Evolutionary conservation across 2,113 vertebrate genomes (phyloP), one percentile per base, ranked within the genome.

Genomic region (Alaudala cheleensis): DNA sequence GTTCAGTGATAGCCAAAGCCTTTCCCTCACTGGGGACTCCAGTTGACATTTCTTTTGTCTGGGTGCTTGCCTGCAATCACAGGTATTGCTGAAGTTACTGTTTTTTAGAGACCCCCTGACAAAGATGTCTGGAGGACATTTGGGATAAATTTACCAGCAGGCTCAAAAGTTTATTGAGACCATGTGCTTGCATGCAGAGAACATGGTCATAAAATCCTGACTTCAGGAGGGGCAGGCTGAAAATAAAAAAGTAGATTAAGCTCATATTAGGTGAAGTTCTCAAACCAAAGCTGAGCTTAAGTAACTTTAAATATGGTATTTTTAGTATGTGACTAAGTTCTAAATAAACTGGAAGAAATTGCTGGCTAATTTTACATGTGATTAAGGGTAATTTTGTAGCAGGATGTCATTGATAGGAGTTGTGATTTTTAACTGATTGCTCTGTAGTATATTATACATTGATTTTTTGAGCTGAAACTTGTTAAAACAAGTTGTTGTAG

Each of bases 101-200:
- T 8, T 56, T 83, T 39, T 53, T 65, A 20, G 61, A 74, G 61
- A 64, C 26, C 39, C 39, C n/a, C 56, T 69, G 81, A 69, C 60
- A 69, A 81, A 78, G 73, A 62, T 58, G 28, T 78, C 87, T 74
- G 69, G 47, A 18, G 39, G 61, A 54, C 84, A 65, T 90, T 85
- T 71, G 70, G 66, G 76, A 33, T 51, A 72, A 71, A 85, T 72
- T 88, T 80, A 50, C 60, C 81, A 89, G 20, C 77, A 61, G 60
- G 71, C 83, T 92, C 54, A 18, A 39, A 84, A 54, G 67, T 78
- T 77, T 83, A 81, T 93, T 84, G 87, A 92, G 81, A 70, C 77
- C 83, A 47, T 60, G 77, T 95, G 93, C 51, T 62, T 84, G 81
- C 80, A 45, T 61, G 74, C 64, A 56, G 93, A 86, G 89, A 93